Percentiles rank a stretch among this genome's conserved stretches.
Evolutionary conservation across 2,888 invertebrate species (phyloP).

Genomic region (Eristalis arbustorum): DNA sequence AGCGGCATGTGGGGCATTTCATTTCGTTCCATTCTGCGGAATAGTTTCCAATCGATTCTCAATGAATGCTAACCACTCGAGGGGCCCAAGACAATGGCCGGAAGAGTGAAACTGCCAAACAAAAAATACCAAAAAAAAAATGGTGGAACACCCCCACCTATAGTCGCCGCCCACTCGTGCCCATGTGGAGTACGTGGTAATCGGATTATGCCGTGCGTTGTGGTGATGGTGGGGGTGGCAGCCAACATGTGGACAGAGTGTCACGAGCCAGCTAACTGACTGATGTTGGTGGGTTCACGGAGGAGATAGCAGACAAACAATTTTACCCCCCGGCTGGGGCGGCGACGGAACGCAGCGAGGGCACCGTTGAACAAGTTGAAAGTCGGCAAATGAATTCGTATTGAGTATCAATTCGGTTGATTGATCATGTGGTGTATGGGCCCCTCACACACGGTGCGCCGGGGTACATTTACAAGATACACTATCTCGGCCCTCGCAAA

Average conservation of each 20-base stretch:
- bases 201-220: slow-evolving; percentile 44
- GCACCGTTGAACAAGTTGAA: slow-evolving; percentile 24
- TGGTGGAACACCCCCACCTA: not conserved
- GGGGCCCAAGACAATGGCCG: not conserved
- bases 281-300: not conserved
- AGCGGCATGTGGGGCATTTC: not conserved
- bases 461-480: slow-evolving; percentile 57
- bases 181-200: slow-evolving; percentile 36
- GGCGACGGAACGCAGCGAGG: not conserved
- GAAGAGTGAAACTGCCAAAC: not conserved
- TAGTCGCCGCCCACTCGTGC: not conserved
- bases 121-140: not conserved
- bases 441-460: not conserved
- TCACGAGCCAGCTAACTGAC: slow-evolving; percentile 8
- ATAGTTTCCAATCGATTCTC: slow-evolving; percentile 29
- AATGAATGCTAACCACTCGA: not conserved
- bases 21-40: slow-evolving; percentile 24
- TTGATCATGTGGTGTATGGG: slow-evolving; percentile 51
- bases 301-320: slow-evolving; percentile 12
- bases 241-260: slow-evolving; percentile 10
- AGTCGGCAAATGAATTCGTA: slow-evolving; percentile 54
- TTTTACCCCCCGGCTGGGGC: not conserved
- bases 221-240: not conserved
- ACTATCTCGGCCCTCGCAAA: slow-evolving; percentile 38
- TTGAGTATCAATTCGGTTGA: slow-evolving; percentile 66